These are phyloP conservation scores for Bombus confusus DNA, from an alignment of 1,140 invertebrate species.

Conservation along the genomic window DNA sequence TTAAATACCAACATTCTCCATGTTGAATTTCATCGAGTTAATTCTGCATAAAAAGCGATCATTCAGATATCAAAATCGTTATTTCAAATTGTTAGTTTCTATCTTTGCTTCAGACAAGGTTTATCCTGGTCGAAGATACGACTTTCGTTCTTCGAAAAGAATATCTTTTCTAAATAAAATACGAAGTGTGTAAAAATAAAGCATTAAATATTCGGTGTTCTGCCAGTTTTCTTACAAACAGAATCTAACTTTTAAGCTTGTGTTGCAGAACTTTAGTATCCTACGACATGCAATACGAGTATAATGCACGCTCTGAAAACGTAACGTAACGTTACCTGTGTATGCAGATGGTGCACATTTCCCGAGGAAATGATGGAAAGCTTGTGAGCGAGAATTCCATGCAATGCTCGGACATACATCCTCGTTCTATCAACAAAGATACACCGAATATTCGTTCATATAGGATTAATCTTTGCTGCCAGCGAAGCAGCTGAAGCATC, in stretches of 20 bases:
- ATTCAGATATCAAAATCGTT: too few relatives aligned
- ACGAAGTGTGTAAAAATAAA: not conserved
- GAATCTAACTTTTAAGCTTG: not conserved
- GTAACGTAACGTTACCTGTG: not conserved
- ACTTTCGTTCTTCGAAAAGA: too few relatives aligned
- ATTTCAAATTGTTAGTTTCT: too few relatives aligned
- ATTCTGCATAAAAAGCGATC: too few relatives aligned
- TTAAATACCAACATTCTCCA: too few relatives aligned
- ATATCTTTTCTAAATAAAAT: not conserved
- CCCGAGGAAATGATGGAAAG: not conserved
- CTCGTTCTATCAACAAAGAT: not conserved
- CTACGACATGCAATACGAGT: not conserved
- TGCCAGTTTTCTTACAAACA: not conserved
- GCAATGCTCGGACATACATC: not conserved
- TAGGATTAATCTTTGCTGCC: slow-evolving; percentile 4
- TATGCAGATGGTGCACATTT: not conserved
- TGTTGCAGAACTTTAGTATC: not conserved
- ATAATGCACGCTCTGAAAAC: not conserved
- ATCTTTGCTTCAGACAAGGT: too few relatives aligned
- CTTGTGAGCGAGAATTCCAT: not conserved
- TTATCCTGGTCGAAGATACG: too few relatives aligned
- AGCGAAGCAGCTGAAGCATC: not conserved
- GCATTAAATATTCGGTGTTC: not conserved
- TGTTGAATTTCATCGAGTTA: too few relatives aligned
- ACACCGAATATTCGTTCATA: not conserved